These are phyloP conservation scores for Maconellicoccus hirsutus DNA, from an alignment of 1,140 invertebrate species.

Conservation along the genomic window DNA sequence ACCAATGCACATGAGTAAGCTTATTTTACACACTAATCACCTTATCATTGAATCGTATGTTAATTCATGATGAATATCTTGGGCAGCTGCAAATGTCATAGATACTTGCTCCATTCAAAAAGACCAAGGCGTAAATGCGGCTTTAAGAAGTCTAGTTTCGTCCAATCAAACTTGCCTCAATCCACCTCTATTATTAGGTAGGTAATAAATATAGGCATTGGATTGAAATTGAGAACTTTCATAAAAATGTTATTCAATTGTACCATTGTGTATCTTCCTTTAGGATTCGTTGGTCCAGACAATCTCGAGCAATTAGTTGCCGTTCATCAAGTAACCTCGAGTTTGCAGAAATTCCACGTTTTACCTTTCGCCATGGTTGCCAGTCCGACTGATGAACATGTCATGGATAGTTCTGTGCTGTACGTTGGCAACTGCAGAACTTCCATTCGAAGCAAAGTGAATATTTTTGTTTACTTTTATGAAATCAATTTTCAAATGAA, in stretches of 20 bases:
- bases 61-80: neutral
- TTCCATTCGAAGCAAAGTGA: neutral
- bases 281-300: slow-evolving; percentile 13
- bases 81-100: neutral
- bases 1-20: neutral
- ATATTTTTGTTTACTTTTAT: neutral
- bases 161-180: neutral
- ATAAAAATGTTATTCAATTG: neutral
- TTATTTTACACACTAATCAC: neutral
- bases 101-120: neutral
- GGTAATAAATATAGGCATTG: no score
- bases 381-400: no score
- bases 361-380: neutral
- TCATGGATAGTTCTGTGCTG: neutral
- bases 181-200: neutral
- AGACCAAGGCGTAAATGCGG: neutral
- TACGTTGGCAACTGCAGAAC: neutral
- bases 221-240: no score
- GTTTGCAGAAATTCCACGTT: neutral
- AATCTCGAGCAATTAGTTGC: neutral
- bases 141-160: neutral
- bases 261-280: neutral
- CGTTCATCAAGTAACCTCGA: neutral
- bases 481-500: neutral
- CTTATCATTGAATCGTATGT: neutral